Conservation (phyloP, 2,888 invertebrate genomes). For the Limnephilus auricula region DNA sequence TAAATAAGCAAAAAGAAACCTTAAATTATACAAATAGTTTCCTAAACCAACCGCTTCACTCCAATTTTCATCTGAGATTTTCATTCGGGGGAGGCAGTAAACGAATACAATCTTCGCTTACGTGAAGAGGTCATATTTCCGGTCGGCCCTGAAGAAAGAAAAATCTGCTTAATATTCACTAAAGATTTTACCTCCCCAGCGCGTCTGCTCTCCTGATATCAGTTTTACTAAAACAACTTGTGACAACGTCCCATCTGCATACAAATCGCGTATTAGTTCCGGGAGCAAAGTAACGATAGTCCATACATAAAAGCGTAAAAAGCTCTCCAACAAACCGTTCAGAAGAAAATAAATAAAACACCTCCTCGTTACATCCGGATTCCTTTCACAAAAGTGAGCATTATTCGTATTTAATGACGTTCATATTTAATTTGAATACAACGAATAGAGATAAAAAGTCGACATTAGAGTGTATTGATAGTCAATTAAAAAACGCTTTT, state of each 20-base stretch:
- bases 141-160: constrained; percentile 53
- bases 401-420: constrained; percentile 52
- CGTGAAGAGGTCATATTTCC: constrained; percentile 58
- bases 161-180: constrained; percentile 63
- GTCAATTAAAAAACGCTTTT: constrained; percentile 64
- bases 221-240: constrained; percentile 65
- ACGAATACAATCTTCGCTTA: constrained; percentile 17
- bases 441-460: constrained; percentile 60
- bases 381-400: constrained; percentile 47
- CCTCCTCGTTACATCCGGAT: constrained; percentile 52
- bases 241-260: constrained; percentile 62
- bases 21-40: constrained; percentile 62
- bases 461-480: constrained; percentile 59
- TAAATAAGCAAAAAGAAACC: constrained; percentile 25
- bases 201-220: constrained; percentile 57
- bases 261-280: constrained; percentile 63
- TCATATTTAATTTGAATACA: constrained; percentile 62
- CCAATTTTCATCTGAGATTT: constrained; percentile 60
- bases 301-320: constrained; percentile 43
- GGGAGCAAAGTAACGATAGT: constrained; percentile 56
- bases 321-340: constrained; percentile 16
- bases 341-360: constrained; percentile 53
- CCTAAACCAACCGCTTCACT: constrained; percentile 34
- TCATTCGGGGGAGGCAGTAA: constrained; percentile 41
- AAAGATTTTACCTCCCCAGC: constrained; percentile 60